Conservation (phyloP, 30 jellyfish, hydroid and myxozoan genomes). For the Pelagia noctiluca region DNA sequence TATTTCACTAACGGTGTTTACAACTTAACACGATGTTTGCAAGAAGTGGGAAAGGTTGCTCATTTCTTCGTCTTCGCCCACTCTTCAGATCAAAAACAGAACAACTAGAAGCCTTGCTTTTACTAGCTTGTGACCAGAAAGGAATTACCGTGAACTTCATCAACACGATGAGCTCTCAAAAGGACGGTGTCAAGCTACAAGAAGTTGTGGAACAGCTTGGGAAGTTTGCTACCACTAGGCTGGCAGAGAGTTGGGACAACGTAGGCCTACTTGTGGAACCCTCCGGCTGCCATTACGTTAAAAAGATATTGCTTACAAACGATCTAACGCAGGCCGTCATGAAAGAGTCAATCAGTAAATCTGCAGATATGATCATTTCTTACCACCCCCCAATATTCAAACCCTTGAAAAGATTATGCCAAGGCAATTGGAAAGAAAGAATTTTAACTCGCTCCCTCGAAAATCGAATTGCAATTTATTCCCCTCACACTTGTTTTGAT, state of each 20-base stretch:
- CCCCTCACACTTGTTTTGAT: conserved; percentile 96
- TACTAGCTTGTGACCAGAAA: too few relatives aligned
- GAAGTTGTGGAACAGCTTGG: conserved; percentile 77
- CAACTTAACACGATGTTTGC: too few relatives aligned
- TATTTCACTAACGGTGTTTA: too few relatives aligned
- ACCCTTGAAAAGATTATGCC: conserved; percentile 77
- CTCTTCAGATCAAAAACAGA: too few relatives aligned
- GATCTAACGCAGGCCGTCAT: conserved; percentile 93
- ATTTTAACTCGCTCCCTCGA: conserved; percentile 74
- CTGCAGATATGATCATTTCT: conserved; percentile 79
- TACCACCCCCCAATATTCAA: conserved; percentile 97
- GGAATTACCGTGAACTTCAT: neutral
- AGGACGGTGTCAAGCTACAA: conserved; percentile 54
- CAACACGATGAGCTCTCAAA: conserved; percentile 2
- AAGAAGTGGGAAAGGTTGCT: too few relatives aligned
- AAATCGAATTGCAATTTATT: conserved; percentile 90
- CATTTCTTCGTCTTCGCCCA: too few relatives aligned
- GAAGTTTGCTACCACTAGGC: conserved; percentile 60
- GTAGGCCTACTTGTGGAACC: conserved; percentile 98
- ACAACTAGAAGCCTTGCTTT: too few relatives aligned
- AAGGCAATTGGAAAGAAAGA: conserved; percentile 87
- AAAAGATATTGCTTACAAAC: conserved; percentile 76
- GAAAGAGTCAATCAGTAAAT: conserved; percentile 70
- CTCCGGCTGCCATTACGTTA: conserved; percentile 69
- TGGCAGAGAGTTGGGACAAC: conserved; percentile 99